Percentiles rank a stretch among this genome's conserved stretches.
These are phyloP conservation scores for Eupelmus urozonus DNA, from an alignment of 2,888 invertebrate species.

Conservation along the genomic window DNA sequence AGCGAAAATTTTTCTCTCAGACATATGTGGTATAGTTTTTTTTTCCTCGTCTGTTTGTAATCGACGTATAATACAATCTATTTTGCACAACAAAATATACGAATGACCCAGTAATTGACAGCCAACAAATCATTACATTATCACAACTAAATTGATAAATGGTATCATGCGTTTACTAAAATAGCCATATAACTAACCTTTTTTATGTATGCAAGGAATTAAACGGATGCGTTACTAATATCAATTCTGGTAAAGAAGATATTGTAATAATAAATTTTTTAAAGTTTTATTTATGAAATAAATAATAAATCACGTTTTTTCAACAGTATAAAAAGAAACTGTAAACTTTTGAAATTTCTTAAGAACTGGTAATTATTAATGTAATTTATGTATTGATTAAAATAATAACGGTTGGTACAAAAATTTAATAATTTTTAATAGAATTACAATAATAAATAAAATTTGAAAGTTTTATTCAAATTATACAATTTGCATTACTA, in stretches of 20 bases:
- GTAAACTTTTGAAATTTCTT: too few species aligned
- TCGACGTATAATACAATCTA: conserved; percentile 47
- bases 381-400: too few species aligned
- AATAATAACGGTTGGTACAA: too few species aligned
- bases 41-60: conserved; percentile 31
- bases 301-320: too few species aligned
- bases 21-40: background rate
- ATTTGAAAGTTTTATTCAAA: too few species aligned
- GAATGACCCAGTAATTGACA: conserved; percentile 59
- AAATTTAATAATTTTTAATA: too few species aligned
- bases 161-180: conserved; percentile 50
- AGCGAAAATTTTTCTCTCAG: conserved; percentile 4
- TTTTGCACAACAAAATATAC: conserved; percentile 41
- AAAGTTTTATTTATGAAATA: too few species aligned
- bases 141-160: conserved; percentile 57
- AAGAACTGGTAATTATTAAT: too few species aligned
- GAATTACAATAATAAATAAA: too few species aligned
- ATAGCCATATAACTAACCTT: conserved; percentile 49
- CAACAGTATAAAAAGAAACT: too few species aligned
- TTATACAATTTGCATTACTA: too few species aligned
- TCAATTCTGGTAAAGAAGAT: background rate
- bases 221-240: conserved; percentile 12
- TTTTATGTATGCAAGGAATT: conserved; percentile 23
- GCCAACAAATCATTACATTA: conserved; percentile 55
- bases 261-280: background rate